A percentile compares a stretch with the other conserved stretches of the same genome.
Evolutionary conservation across 2,888 invertebrate species (phyloP).

Genomic region (Eristalinus sepulchralis): DNA sequence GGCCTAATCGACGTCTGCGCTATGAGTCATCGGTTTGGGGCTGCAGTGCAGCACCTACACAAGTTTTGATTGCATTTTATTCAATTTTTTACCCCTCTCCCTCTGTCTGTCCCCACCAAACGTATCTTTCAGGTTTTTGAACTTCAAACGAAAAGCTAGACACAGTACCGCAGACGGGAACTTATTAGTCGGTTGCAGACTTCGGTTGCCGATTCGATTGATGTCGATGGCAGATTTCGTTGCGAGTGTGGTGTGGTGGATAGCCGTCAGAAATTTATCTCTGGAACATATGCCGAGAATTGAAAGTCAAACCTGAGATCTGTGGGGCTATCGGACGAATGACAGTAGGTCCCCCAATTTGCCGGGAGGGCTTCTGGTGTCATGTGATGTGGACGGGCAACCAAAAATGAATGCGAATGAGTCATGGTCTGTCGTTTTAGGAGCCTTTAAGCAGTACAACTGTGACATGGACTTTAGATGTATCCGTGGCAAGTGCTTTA

Average conservation of each 20-base stretch:
- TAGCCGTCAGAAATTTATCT: neutral
- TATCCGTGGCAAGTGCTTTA: neutral
- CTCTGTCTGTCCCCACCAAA: neutral
- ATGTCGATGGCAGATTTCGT: neutral
- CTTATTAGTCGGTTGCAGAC: neutral
- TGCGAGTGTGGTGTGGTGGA: neutral
- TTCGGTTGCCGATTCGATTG: neutral
- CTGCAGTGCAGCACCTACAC: slow-evolving; percentile 64
- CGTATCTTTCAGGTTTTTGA: slow-evolving; percentile 65
- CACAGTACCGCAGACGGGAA: slow-evolving; percentile 2
- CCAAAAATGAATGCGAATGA: neutral
- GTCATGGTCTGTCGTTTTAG: neutral
- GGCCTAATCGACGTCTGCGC: slow-evolving; percentile 67
- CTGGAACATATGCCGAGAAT: neutral
- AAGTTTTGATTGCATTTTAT: slow-evolving; percentile 40
- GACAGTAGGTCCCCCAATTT: slow-evolving; percentile 30
- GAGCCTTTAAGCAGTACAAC: neutral
- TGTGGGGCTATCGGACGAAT: slow-evolving; percentile 14
- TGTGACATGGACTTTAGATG: neutral
- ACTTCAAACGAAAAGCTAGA: slow-evolving; percentile 55
- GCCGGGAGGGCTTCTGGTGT: slow-evolving; percentile 28
- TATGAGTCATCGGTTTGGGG: slow-evolving; percentile 62
- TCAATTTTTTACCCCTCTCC: neutral
- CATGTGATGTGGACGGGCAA: neutral
- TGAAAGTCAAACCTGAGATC: neutral